phyloP scores from a whole-genome alignment of 2,888 invertebrate species.

The Orthosia gothica region DNA sequence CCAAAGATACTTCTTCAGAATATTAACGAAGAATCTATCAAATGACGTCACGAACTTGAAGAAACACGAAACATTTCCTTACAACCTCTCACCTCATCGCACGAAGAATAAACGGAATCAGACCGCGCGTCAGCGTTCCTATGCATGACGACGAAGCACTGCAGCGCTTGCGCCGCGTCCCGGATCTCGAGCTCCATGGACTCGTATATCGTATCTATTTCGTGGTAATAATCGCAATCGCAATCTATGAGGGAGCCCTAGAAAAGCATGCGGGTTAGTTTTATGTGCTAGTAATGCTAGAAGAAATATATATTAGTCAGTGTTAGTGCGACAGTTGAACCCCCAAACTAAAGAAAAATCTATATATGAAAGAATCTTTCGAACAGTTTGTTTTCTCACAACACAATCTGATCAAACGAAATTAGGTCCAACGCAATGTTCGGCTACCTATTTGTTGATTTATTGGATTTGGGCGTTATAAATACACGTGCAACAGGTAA shows the following conservation, averaged over 20 bases:
- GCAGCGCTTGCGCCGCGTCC: conserved; percentile 79
- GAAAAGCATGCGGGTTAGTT: conserved; percentile 70
- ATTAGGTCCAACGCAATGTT: not conserved
- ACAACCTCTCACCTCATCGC: conserved; percentile 76
- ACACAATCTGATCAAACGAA: not conserved
- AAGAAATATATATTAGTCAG: conserved; percentile 28
- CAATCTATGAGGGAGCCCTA: conserved; percentile 69
- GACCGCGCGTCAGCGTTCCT: conserved; percentile 74
- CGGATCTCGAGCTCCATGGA: conserved; percentile 78
- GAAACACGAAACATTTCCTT: conserved; percentile 1
- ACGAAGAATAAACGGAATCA: conserved; percentile 69
- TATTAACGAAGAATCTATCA: conserved; percentile 16
- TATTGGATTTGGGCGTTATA: not conserved
- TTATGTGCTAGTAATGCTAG: conserved; percentile 1
- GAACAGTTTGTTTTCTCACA: not conserved
- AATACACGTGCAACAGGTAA: not conserved
- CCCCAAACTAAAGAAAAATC: not conserved
- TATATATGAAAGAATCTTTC: not conserved
- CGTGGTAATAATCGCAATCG: conserved; percentile 81
- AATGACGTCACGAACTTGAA: conserved; percentile 37
- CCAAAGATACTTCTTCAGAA: not conserved
- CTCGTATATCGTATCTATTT: conserved; percentile 87
- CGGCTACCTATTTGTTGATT: not conserved
- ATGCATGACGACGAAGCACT: conserved; percentile 76
- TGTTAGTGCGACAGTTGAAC: conserved; percentile 14